Base-by-base conservation (phyloP, 1,140 invertebrate genomes). In the Hyposmocoma kahamanoa region DNA sequence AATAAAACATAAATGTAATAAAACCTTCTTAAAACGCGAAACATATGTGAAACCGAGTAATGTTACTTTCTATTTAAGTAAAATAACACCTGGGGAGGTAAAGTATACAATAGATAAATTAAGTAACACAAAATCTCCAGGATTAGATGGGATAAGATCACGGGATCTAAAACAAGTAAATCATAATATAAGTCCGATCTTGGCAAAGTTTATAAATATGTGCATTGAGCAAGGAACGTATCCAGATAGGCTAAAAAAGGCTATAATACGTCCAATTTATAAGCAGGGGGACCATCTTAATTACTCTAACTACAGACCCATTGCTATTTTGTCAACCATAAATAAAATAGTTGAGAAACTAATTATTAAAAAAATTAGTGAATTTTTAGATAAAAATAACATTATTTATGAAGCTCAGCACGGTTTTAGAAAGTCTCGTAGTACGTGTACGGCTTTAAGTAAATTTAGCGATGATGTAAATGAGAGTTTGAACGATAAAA, bases 181-280 rank as follows among this genome's bases (percentile, higher is more conserved):
- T 18, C 1, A 19, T 15, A n/a, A 19, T n/a, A 8, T 47, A 22
- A 32, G 30, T 22, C 45, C 28, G 4, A 36, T 47, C 15, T 15
- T 47, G 38, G 45, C 30, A 26, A 21, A 38, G 3, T 21, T 47
- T 11, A 36, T 34, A 15, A 36, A 38, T 18, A 30, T 22, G 11
- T 20, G 34, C 22, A 2, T 38, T 5, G 3, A 8, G 4, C 3
- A 15, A 11, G 45, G 22, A 15, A 8, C 17, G 2, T 47, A 47
- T 28, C 30, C 45, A 8, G 32, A 47, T 19, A 2, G 5, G n/a
- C 9, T 47, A 21, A 47, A 47, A 21, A 47, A 9, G 4, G 17
- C 45, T 26, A 19, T 47, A 3, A 47, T 47, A 22, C 10, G 45
- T n/a, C 45, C 45, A 11, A 47, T 47, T 20, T 47, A 20, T 24